Base-by-base conservation (phyloP, 2,797 vertebrate species). In the Enteromius paludinosus region DNA sequence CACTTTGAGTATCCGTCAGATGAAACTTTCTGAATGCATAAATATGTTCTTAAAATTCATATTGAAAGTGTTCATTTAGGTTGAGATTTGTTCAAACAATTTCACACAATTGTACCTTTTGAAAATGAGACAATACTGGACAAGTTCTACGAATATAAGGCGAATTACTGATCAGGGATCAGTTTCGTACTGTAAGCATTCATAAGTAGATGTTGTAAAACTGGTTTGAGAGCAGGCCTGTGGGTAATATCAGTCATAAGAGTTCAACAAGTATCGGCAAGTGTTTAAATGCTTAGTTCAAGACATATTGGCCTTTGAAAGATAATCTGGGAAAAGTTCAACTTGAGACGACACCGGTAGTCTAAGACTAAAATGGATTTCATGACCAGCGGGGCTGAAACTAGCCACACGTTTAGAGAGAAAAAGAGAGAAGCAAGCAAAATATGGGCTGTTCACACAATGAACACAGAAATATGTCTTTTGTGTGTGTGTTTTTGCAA, bases 261-360 rank as follows among this genome's bases (percentile, higher is more conserved):
- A 59, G 35, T 52, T 54, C 10, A 73, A 71, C 69, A 74, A 69
- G 84, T 77, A 70, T 28, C 17, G 28, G 17, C 81, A 76, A 83
- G 78, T 38, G 41, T 68, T 69, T 87, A 87, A 89, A 77, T 78
- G 85, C 87, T 88, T 85, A 87, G 87, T 65, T 62, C 84, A 33
- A 75, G 84, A 86, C 83, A 86, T 79, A 85, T 84, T 90, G 84
- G 87, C 89, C 81, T 74, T 83, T 86, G 68, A 82, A 82, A 83
- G 77, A 84, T 81, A 81, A 84, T 54, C 49, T 78, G 81, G 78
- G 81, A 85, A 81, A 68, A 85, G 84, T 89, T 84, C 45, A 68
- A 90, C 89, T 85, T 86, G 86, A 61, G 85, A 77, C 30, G 54
- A 88, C 79, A 69, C 62, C 47, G 77, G 59, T 52, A 77, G 85